Evolutionary conservation across 2,888 invertebrate species (phyloP).

Genomic region (Diploptera punctata): DNA sequence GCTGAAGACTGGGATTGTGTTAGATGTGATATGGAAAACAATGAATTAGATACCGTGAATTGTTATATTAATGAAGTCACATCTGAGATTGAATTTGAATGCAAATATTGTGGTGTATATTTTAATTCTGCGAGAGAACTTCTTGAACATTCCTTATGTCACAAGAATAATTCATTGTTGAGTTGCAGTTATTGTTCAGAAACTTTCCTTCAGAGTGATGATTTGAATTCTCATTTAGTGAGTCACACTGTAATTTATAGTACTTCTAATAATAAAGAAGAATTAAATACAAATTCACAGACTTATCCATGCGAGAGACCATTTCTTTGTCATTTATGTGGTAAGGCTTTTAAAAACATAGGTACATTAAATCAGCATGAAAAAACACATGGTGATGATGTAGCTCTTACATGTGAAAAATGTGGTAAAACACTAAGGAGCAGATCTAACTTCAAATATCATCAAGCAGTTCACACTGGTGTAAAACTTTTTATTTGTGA

Average conservation of each 20-base stretch:
- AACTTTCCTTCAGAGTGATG: too few relatives aligned
- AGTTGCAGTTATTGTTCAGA: too few relatives aligned
- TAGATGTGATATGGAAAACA: too few relatives aligned
- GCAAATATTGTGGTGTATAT: not conserved
- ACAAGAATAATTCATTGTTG: not conserved
- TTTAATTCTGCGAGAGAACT: not conserved
- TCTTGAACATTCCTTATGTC: not conserved
- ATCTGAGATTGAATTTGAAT: too few relatives aligned
- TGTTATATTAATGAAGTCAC: too few relatives aligned
- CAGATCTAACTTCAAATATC: not conserved
- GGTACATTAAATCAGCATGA: not conserved
- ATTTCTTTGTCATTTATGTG: not conserved
- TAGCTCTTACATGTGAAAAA: not conserved
- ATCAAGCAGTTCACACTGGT: not conserved
- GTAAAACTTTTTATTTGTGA: not conserved
- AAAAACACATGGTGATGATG: not conserved
- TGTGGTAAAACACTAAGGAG: slow-evolving; percentile 8
- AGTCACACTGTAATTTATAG: too few relatives aligned
- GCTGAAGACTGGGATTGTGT: too few relatives aligned
- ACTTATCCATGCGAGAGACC: not conserved
- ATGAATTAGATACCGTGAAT: too few relatives aligned
- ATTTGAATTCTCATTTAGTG: too few relatives aligned
- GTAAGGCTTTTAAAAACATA: not conserved
- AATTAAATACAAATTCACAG: not conserved
- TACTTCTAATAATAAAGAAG: too few relatives aligned